Evolutionary conservation across 2,797 vertebrate species (phyloP).

Genomic region (Myotis pilosus): DNA sequence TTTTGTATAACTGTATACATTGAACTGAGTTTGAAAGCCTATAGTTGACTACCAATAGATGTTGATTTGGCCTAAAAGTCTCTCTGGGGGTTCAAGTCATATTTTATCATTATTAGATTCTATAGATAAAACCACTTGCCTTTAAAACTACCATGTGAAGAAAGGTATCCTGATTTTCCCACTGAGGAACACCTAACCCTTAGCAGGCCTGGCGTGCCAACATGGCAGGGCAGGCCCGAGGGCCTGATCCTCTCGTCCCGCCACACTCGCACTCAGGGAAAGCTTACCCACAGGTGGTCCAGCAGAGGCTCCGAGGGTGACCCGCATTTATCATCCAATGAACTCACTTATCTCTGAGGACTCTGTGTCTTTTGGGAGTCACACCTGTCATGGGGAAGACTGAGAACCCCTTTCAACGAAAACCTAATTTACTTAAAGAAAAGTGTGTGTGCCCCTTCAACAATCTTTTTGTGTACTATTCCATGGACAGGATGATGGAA

Average conservation of each 20-base stretch:
- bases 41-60: not conserved
- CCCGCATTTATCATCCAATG: not conserved
- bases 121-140: not conserved
- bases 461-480: slow-evolving; percentile 65
- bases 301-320: not conserved
- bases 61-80: not conserved
- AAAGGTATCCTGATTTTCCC: not conserved
- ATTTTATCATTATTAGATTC: not conserved
- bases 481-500: slow-evolving; percentile 73
- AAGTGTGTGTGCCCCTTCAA: slow-evolving; percentile 46
- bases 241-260: too few species aligned
- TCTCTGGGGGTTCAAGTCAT: not conserved
- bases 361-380: slow-evolving; percentile 49
- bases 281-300: not conserved
- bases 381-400: slow-evolving; percentile 52
- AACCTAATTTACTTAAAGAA: slow-evolving; percentile 72
- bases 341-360: slow-evolving; percentile 54
- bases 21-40: not conserved
- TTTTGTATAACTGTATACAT: not conserved
- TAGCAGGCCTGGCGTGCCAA: not conserved
- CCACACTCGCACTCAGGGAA: not conserved
- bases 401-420: slow-evolving; percentile 61
- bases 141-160: not conserved
- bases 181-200: rapidly evolving
- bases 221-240: rapidly evolving